These are phyloP conservation scores for Galeopsomyia nigrocyanea DNA, from an alignment of 2,888 invertebrate species.

Conservation along the genomic window DNA sequence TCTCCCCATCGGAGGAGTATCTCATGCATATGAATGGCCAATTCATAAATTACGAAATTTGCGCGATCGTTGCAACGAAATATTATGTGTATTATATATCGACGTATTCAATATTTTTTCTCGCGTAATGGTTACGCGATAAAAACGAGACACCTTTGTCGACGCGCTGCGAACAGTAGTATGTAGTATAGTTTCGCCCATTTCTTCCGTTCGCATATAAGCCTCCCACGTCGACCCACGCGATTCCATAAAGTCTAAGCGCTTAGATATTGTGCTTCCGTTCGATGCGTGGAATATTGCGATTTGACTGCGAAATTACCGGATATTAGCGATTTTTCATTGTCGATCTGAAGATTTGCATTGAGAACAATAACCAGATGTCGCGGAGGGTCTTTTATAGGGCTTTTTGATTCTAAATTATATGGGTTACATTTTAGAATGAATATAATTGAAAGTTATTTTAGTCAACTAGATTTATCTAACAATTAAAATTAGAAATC, in stretches of 20 bases:
- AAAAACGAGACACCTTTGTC: slow-evolving; percentile 11
- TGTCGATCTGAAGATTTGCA: too few species aligned
- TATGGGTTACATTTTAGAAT: too few species aligned
- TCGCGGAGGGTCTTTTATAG: too few species aligned
- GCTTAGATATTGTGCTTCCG: too few species aligned
- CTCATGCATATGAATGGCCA: slow-evolving; percentile 30
- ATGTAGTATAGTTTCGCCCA: slow-evolving; percentile 39
- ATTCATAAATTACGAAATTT: slow-evolving; percentile 38
- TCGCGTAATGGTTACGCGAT: not conserved
- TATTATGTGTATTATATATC: slow-evolving; percentile 14
- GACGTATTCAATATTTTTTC: not conserved
- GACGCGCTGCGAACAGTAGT: slow-evolving; percentile 1
- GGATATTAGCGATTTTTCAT: slow-evolving; percentile 7
- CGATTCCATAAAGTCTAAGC: too few species aligned
- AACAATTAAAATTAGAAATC: too few species aligned
- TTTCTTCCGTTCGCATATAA: slow-evolving; percentile 19
- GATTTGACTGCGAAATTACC: not conserved
- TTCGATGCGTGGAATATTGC: too few species aligned
- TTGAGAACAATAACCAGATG: too few species aligned
- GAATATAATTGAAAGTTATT: too few species aligned
- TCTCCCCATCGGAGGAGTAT: slow-evolving; percentile 1
- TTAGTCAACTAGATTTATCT: too few species aligned
- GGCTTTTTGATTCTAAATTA: too few species aligned
- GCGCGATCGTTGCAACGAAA: not conserved
- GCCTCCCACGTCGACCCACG: slow-evolving; percentile 16